Base-by-base conservation (phyloP, 1,140 invertebrate species). In the Stegodyphus mimosarum region DNA sequence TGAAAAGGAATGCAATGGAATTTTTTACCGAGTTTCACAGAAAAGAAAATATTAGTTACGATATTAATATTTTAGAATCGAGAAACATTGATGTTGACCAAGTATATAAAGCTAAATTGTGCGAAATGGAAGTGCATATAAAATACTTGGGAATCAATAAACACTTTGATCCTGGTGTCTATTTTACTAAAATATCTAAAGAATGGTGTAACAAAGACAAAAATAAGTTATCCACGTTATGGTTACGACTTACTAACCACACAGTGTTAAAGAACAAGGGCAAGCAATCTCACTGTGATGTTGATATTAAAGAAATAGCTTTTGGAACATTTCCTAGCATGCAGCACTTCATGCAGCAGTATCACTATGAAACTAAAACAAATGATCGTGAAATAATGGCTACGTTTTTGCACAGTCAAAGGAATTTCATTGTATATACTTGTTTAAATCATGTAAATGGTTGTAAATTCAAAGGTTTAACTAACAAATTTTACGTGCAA, bases 331-430 rank as follows among this genome's bases (percentile, higher is more conserved):
- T 76, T 17, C 83, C 83, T 10, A 78, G 1, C 15, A 86, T 78
- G 75, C 53, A 72, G 3, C 49, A 71, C 51, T 86, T 86, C 52
- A 86, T 86, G 83, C 66, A 86, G 15, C 75, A 86, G 63, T 86
- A 86, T 55, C 48, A 49, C 64, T 86, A 86, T 77, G 70, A 77
- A 78, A 52, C 33, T 49, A 69, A 48, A 75, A 49, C 60, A 15
- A 49, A 10, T 49, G 55, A 77, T 6, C 49, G 18, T 71, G 83
- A 86, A 50, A n/a, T 86, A 52, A 86, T 77, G 74, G 6, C 48
- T n/a, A 71, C 83, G 15, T 86, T 86, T 53, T 72, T 63, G 3
- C 83, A 86, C 48, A 78, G 67, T 72, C 74, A 78, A 33, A 18
- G 70, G 17, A 52, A 49, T 6, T 77, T 86, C 69, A 17, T 60